Evolutionary conservation across 2,113 vertebrate species (phyloP).

Genomic region (Eonycteris spelaea): DNA sequence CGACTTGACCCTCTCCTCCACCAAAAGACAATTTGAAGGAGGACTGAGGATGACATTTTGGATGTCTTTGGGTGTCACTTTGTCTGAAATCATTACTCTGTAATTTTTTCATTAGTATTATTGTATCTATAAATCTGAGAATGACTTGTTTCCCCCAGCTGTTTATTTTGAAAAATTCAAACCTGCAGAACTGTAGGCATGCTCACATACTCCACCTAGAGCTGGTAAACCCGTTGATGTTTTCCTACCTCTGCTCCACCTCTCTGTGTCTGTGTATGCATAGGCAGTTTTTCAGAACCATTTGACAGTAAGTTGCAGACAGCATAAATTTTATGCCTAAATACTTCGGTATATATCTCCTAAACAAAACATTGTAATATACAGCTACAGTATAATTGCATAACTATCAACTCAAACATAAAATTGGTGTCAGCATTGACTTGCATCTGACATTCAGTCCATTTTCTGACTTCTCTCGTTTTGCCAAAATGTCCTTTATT

Average conservation of each 20-base stretch:
- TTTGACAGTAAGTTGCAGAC: neutral
- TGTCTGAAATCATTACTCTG: neutral
- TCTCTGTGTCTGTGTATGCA: neutral
- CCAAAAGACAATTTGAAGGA: neutral
- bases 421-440: neutral
- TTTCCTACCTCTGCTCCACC: neutral
- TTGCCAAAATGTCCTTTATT: neutral
- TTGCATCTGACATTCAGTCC: neutral
- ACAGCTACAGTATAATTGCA: neutral
- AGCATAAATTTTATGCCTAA: neutral
- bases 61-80: neutral
- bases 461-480: neutral
- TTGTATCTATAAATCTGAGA: neutral
- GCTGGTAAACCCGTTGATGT: neutral
- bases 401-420: neutral
- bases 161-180: neutral
- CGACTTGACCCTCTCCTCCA: neutral
- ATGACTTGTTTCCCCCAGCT: neutral
- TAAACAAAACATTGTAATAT: neutral
- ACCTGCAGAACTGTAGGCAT: neutral
- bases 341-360: neutral
- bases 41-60: neutral
- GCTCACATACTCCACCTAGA: neutral
- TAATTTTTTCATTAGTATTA: neutral
- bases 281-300: neutral